Conservation (phyloP, 2,888 invertebrate genomes). For the Drosophila subquinaria region DNA sequence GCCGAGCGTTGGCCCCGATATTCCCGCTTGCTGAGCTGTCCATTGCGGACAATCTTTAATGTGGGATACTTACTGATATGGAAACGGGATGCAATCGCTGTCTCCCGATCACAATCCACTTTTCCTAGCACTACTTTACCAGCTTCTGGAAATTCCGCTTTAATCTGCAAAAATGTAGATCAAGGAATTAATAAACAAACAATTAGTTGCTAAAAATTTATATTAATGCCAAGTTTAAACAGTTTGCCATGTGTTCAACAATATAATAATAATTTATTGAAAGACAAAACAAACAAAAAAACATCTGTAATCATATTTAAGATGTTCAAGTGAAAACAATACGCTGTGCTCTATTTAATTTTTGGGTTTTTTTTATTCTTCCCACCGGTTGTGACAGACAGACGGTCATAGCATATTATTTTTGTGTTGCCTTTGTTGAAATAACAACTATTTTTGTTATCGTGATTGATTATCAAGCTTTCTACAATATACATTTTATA, state of each 20-base stretch:
- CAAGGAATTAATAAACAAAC: slow-evolving; percentile 6
- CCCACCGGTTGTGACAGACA: slow-evolving; percentile 10
- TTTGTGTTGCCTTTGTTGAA: slow-evolving; percentile 1
- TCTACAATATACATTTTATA: neutral
- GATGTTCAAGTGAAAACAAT: neutral
- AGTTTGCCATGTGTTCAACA: slow-evolving; percentile 11
- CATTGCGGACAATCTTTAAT: slow-evolving; percentile 96
- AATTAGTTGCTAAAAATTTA: neutral
- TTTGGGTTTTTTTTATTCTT: neutral
- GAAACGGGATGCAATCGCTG: slow-evolving; percentile 93
- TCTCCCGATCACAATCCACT: slow-evolving; percentile 98
- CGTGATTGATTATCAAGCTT: slow-evolving; percentile 12
- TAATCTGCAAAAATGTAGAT: slow-evolving; percentile 73
- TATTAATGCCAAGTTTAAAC: slow-evolving; percentile 10
- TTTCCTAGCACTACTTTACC: slow-evolving; percentile 97
- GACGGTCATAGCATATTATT: slow-evolving; percentile 4
- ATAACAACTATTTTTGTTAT: slow-evolving; percentile 4
- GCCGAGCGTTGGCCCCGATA: slow-evolving; percentile 96
- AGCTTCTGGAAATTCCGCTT: slow-evolving; percentile 91
- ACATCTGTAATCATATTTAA: slow-evolving; percentile 16
- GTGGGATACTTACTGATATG: slow-evolving; percentile 99
- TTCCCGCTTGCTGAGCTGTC: slow-evolving; percentile 94
- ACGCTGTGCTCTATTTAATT: slow-evolving; percentile 1
- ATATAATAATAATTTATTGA: slow-evolving; percentile 6
- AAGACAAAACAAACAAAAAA: slow-evolving; percentile 8